A percentile compares a stretch with the other conserved stretches of the same genome.
Conservation (phyloP, 2,113 vertebrate genomes). For the Thinocorus orbignyianus region DNA sequence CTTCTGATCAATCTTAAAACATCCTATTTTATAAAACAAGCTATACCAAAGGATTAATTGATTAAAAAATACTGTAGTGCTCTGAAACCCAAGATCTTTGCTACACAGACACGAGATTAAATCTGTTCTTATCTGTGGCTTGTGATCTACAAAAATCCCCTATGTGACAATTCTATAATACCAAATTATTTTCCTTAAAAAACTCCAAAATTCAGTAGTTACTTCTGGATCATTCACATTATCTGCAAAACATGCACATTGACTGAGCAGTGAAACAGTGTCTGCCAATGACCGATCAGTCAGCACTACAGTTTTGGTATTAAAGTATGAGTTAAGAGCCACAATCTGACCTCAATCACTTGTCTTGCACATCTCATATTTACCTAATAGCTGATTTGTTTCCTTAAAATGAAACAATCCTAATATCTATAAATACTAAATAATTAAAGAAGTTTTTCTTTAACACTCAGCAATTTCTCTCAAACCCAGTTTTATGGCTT, state of each 20-base stretch:
- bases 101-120: not conserved
- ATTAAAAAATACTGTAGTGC: not conserved
- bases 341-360: not conserved
- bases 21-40: rapidly evolving
- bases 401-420: not conserved
- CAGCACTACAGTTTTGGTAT: not conserved
- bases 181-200: not conserved
- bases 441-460: not conserved
- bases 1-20: not conserved
- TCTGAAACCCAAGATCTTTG: not conserved
- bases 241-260: not conserved
- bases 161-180: not conserved
- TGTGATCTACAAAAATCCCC: not conserved
- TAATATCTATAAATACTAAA: not conserved
- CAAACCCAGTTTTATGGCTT: not conserved
- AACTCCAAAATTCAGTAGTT: not conserved
- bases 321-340: not conserved
- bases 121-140: not conserved
- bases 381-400: not conserved
- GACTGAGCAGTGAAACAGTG: not conserved
- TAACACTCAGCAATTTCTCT: not conserved
- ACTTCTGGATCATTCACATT: not conserved
- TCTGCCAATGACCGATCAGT: not conserved
- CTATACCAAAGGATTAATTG: not conserved
- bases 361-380: not conserved